Percentiles rank a stretch among this genome's conserved stretches.
phyloP scores from a whole-genome alignment of 2,888 invertebrate species.

The Platycheirus rosarum region DNA sequence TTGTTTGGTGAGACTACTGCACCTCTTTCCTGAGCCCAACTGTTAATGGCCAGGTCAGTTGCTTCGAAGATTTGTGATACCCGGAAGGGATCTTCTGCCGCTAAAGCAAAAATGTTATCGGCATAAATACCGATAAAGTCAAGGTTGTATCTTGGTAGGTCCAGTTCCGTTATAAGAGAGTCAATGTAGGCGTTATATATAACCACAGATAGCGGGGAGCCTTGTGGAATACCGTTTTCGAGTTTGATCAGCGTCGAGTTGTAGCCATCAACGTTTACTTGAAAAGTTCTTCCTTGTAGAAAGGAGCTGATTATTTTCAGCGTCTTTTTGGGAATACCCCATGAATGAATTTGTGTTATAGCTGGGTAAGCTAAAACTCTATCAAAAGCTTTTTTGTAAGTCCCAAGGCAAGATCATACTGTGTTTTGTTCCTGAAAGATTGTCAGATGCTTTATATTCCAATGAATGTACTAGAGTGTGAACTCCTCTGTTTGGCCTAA shows the following conservation, averaged over 20 bases:
- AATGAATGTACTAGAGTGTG: too few species aligned
- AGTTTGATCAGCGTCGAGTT: constrained; percentile 6
- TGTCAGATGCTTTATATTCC: too few species aligned
- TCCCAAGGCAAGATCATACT: too few species aligned
- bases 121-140: constrained; percentile 25
- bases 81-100: background rate
- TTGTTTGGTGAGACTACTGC: constrained; percentile 2
- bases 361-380: constrained; percentile 4
- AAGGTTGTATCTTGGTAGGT: constrained; percentile 5
- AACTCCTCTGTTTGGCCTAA: too few species aligned
- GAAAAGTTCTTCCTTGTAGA: constrained; percentile 4
- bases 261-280: constrained; percentile 26
- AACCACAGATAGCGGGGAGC: constrained; percentile 18
- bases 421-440: too few species aligned
- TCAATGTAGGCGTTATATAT: constrained; percentile 28
- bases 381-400: too few species aligned
- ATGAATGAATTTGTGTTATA: constrained; percentile 14
- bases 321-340: constrained; percentile 8
- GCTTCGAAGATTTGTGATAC: constrained; percentile 1
- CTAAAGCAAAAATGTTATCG: constrained; percentile 14
- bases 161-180: background rate
- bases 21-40: constrained; percentile 29
- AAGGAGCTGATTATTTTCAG: background rate
- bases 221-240: constrained; percentile 22
- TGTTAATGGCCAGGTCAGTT: constrained; percentile 15